Base-by-base conservation (phyloP, 2,797 vertebrate genomes). In the Hippoglossus hippoglossus region DNA sequence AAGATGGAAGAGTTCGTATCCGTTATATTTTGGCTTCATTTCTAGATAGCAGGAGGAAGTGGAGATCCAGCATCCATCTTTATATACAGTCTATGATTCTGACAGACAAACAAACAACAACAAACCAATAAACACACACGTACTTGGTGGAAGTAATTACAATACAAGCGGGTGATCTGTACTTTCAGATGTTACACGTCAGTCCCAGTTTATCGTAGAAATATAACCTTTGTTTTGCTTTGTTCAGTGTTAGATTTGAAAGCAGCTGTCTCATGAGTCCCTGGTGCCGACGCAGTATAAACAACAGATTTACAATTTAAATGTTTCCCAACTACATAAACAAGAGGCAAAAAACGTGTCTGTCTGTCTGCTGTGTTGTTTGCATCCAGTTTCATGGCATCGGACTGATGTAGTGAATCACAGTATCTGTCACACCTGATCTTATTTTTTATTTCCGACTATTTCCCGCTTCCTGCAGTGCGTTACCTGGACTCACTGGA, bases 401-500 rank as follows among this genome's bases (percentile, higher is more conserved):
- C 11, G 11, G 2, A 4, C 2, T 49, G 19, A 49, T n/a, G n/a
- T 13, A 10, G 39, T 11, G 19, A 21, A 50, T 64, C 34, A 55
- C 13, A 25, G 52, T 46, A 52, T 67, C 46, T 55, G 21, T 54
- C 16, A 56, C 44, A 49, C 3, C 26, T 77, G 26, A 53, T 70
- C 41, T 15, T 16, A 34, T 16, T 6, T 44, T 76, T 56, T 22
- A 61, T 26, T 13, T 68, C 18, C 59, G 50, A 50, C 58, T 84
- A 47, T 62, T 2, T 78, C 54, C 65, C 67, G 46, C 16, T 28
- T 72, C 44, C 52, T 61, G 55, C 81, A 94, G 93, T 94, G 63
- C 81, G 65, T 50, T 95, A 92, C 82, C 86, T 86, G 68, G 93
- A 92, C n/a, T 91, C 91, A 24, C 91, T 96, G 85, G 94, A 94